A percentile compares a stretch with the other conserved stretches of the same genome.
These are phyloP conservation scores for Drosophila ogumai DNA, from an alignment of 1,140 invertebrate genomes.

Conservation along the genomic window DNA sequence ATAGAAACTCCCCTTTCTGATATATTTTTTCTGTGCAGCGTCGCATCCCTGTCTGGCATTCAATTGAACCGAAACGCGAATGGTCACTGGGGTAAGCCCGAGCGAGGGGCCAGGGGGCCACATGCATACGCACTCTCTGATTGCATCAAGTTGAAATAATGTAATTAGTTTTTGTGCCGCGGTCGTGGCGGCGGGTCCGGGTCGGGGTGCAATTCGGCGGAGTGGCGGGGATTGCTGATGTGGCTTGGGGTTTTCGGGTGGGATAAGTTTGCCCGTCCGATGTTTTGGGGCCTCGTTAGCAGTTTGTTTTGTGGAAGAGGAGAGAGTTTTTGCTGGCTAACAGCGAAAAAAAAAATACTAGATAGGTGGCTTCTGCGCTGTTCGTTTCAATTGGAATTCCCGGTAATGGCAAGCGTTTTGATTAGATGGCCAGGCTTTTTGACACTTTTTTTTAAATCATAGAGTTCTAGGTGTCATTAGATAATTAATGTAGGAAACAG, in stretches of 20 bases:
- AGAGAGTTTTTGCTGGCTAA: slow-evolving; percentile 5
- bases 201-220: slow-evolving; percentile 37
- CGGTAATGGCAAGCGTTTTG: slow-evolving; percentile 13
- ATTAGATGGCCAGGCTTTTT: slow-evolving; percentile 24
- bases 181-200: slow-evolving; percentile 32
- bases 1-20: not conserved
- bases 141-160: slow-evolving; percentile 82
- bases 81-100: slow-evolving; percentile 55
- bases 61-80: slow-evolving; percentile 77
- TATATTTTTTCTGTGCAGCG: slow-evolving; percentile 7
- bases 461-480: not conserved
- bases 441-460: slow-evolving; percentile 29
- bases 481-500: slow-evolving; percentile 2
- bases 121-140: slow-evolving; percentile 72
- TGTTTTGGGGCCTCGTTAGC: slow-evolving; percentile 35
- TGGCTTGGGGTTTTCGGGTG: slow-evolving; percentile 29
- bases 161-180: slow-evolving; percentile 78
- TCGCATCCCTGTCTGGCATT: slow-evolving; percentile 46
- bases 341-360: not conserved
- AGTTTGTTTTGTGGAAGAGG: slow-evolving; percentile 39
- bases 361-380: slow-evolving; percentile 3
- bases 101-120: not conserved
- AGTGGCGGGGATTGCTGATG: slow-evolving; percentile 22
- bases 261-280: slow-evolving; percentile 23
- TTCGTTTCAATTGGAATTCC: slow-evolving; percentile 24